These are phyloP conservation scores for Rhabditophanes sp. DNA, from an alignment of 2,888 invertebrate species.

Conservation along the genomic window DNA sequence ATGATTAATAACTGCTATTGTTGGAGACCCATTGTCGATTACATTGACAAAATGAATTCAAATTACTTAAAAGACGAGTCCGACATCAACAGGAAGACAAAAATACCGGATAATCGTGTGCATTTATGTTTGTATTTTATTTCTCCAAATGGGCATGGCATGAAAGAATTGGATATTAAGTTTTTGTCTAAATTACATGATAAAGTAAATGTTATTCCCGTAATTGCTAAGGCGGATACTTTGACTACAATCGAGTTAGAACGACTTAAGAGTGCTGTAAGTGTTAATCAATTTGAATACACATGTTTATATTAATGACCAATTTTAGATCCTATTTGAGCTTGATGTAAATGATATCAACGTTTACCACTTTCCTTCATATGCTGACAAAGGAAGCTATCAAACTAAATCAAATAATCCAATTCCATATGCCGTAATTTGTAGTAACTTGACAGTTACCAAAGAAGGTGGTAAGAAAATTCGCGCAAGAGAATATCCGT, in stretches of 20 bases:
- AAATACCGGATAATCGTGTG: slow-evolving; percentile 72
- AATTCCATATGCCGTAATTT: slow-evolving; percentile 94
- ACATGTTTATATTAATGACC: slow-evolving; percentile 2
- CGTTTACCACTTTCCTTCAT: slow-evolving; percentile 91
- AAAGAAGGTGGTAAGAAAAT: slow-evolving; percentile 52
- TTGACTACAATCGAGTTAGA: slow-evolving; percentile 91
- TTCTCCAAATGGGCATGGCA: slow-evolving; percentile 88
- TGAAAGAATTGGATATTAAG: slow-evolving; percentile 91
- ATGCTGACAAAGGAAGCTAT: slow-evolving; percentile 20
- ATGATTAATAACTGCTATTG: too few relatives aligned
- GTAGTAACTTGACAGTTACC: slow-evolving; percentile 82
- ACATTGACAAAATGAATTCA: slow-evolving; percentile 84
- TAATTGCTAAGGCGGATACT: slow-evolving; percentile 95
- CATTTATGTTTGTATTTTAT: slow-evolving; percentile 97
- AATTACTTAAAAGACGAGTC: slow-evolving; percentile 94
- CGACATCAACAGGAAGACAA: slow-evolving; percentile 71
- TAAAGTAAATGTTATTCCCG: slow-evolving; percentile 95
- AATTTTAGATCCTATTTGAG: slow-evolving; percentile 68
- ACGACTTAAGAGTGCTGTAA: slow-evolving; percentile 62
- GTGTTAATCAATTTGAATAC: slow-evolving; percentile 1
- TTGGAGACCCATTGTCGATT: slow-evolving; percentile 93
- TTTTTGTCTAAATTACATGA: slow-evolving; percentile 96
- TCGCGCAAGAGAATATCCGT: slow-evolving; percentile 83
- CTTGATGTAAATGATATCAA: slow-evolving; percentile 91
- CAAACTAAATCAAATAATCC: slow-evolving; percentile 47